Percentiles rank a stretch among this genome's conserved stretches.
Evolutionary conservation across 64 coral and sea anemone genomes (phyloP).

Genomic region (Pocillopora verrucosa): DNA sequence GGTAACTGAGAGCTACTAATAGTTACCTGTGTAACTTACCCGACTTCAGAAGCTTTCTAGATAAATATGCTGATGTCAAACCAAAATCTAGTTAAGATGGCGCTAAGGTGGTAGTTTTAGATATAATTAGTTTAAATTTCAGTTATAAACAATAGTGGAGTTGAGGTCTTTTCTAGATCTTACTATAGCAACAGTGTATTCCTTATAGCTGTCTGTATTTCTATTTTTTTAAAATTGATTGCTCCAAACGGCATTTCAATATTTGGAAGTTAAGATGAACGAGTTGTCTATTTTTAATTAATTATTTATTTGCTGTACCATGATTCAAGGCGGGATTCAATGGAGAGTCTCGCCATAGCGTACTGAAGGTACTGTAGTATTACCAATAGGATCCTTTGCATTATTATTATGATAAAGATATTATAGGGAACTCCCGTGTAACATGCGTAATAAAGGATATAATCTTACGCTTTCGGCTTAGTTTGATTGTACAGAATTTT

Average conservation of each 20-base stretch:
- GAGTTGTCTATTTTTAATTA: slow-evolving; percentile 27
- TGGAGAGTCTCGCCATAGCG: background rate
- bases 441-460: slow-evolving; percentile 20
- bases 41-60: no score
- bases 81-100: no score
- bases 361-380: background rate
- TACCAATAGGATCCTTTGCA: background rate
- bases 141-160: no score
- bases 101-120: no score
- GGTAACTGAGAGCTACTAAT: no score
- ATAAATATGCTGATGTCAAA: no score
- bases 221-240: background rate
- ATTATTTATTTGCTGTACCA: slow-evolving; percentile 24
- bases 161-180: no score
- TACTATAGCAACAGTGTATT: background rate
- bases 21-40: no score
- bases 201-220: background rate
- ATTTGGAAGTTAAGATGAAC: background rate
- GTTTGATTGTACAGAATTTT: background rate
- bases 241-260: background rate
- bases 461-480: background rate
- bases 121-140: no score
- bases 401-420: slow-evolving; percentile 20
- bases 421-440: background rate
- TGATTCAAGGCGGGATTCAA: slow-evolving; percentile 1